Evolutionary conservation across 2,888 invertebrate genomes (phyloP), one percentile per base, ranked within the genome.

Genomic region (Anarsia innoxiella): DNA sequence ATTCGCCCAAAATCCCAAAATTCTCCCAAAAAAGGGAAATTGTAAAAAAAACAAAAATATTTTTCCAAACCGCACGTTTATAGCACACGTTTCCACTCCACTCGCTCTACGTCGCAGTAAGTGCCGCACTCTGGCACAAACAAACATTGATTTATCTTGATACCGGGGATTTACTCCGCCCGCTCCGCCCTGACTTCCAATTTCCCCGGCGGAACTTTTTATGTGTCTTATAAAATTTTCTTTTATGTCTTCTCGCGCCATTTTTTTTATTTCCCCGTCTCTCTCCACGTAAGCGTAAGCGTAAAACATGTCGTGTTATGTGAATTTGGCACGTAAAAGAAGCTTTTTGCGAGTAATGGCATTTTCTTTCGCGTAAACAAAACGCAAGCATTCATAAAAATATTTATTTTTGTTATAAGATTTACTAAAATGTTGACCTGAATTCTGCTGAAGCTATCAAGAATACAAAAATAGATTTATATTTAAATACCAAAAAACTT

Each of bases 131-230:
- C 71, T 56, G 57, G 59, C 58, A 57, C 65, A 64, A 65, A 71
- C 75, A 73, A 79, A 82, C 83, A 83, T 82, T 84, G 84, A 83
- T 83, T 82, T 83, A 83, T 83, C 76, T 74, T 79, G 80, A 82
- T 79, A 80, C 80, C 54, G 50, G 54, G 79, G 78, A 69, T 77
- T 77, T 70, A 60, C 62, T 58, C 53, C 60, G 59, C 42, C 49
- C 49, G 55, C 59, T 59, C 58, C 56, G n/a, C n/a, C n/a, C 77
- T 82, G 76, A 76, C 75, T 76, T 74, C 65, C 80, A 77, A 80
- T 80, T 70, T 78, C 66, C 63, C 62, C 59, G 65, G 70, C n/a
- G n/a, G n/a, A n/a, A 76, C 67, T 77, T 82, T 80, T 80, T 79
- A 79, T 77, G 69, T 73, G 70, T 73, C 78, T 74, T 74, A 75